Conservation (phyloP, 2,113 vertebrate species). For the Hyaena hyaena region DNA sequence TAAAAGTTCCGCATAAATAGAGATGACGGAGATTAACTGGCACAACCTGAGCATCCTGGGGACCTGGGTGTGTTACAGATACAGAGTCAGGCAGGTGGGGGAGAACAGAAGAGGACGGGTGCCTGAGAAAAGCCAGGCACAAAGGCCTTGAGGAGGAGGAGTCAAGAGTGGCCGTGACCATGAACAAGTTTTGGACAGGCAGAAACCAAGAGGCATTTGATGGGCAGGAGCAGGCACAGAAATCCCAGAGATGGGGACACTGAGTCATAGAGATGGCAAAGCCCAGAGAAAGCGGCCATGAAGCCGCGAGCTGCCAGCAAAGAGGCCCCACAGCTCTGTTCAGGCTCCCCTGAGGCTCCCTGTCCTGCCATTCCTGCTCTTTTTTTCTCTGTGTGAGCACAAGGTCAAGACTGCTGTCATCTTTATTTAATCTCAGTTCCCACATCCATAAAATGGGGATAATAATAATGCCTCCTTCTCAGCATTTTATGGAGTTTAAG, state of each 20-base stretch:
- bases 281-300: neutral
- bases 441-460: neutral
- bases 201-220: neutral
- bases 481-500: neutral
- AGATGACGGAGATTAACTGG: neutral
- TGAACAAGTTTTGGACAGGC: neutral
- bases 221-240: neutral
- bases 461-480: neutral
- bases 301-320: neutral
- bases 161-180: neutral
- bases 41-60: neutral
- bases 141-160: neutral
- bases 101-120: neutral
- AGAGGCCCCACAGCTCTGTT: neutral
- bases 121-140: neutral
- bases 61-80: neutral
- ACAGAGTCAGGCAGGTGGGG: neutral
- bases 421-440: neutral
- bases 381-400: neutral
- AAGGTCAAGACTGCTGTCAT: neutral
- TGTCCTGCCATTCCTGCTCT: neutral
- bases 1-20: neutral
- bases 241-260: neutral
- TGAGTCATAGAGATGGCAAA: neutral
- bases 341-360: neutral